phyloP scores from a whole-genome alignment of 2,113 vertebrate species.

The Silurus glanis region DNA sequence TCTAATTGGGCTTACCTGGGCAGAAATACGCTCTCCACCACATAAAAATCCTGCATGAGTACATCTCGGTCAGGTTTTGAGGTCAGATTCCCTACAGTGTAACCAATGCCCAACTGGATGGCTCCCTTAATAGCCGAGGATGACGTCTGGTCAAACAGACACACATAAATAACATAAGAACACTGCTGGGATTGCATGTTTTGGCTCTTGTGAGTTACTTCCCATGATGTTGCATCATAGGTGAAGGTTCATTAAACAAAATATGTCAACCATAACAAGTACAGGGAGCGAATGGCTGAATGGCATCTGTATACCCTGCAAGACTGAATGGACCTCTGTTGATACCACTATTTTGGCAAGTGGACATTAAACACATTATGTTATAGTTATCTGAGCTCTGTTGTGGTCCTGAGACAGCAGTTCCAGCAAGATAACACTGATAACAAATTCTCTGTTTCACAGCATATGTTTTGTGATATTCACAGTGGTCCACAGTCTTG shows the following conservation, averaged over 20 bases:
- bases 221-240: neutral
- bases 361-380: constrained; percentile 15
- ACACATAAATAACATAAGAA: constrained; percentile 13
- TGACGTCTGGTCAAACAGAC: constrained; percentile 77
- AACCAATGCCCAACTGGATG: constrained; percentile 96
- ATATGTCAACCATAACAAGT: constrained; percentile 7
- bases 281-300: neutral
- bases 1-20: constrained; percentile 80
- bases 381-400: constrained; percentile 16
- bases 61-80: constrained; percentile 97
- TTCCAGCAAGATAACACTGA: neutral
- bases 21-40: constrained; percentile 96
- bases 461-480: neutral
- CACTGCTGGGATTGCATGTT: neutral
- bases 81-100: constrained; percentile 94
- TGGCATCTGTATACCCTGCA: neutral
- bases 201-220: neutral
- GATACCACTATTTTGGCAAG: constrained; percentile 3
- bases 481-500: constrained; percentile 7
- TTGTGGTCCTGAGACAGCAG: neutral
- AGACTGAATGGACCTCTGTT: constrained; percentile 28
- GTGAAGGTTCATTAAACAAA: neutral
- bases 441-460: neutral
- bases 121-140: constrained; percentile 94
- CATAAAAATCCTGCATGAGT: constrained; percentile 99